These are phyloP conservation scores for Leptogaster cylindrica DNA, from an alignment of 2,888 invertebrate species.

Conservation along the genomic window DNA sequence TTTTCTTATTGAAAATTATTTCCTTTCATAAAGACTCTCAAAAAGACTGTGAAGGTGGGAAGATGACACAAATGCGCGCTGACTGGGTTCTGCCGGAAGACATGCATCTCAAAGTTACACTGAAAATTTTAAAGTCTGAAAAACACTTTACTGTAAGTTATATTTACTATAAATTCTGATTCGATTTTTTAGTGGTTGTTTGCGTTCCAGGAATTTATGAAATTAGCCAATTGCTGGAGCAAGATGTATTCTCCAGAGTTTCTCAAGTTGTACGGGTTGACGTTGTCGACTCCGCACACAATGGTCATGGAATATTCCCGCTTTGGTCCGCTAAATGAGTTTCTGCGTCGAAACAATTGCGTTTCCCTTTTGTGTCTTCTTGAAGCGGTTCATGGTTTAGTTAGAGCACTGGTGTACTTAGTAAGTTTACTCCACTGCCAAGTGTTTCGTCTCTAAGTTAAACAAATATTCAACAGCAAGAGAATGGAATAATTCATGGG, in stretches of 20 bases:
- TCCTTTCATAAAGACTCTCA: constrained; percentile 64
- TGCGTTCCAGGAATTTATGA: constrained; percentile 73
- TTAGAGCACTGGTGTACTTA: constrained; percentile 86
- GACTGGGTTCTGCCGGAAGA: constrained; percentile 79
- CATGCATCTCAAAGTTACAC: constrained; percentile 78
- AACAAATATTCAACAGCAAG: constrained; percentile 64
- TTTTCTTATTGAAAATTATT: not conserved
- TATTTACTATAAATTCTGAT: not conserved
- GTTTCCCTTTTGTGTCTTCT: constrained; percentile 76
- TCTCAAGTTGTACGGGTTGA: constrained; percentile 79
- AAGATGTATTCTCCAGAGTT: constrained; percentile 78
- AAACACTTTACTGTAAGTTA: constrained; percentile 67
- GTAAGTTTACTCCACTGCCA: too few species aligned
- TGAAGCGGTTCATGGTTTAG: constrained; percentile 80
- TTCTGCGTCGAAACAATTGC: constrained; percentile 61
- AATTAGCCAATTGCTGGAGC: constrained; percentile 79
- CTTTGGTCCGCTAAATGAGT: constrained; percentile 76
- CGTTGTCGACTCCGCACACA: constrained; percentile 77
- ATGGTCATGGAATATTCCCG: constrained; percentile 82
- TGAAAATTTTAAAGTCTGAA: constrained; percentile 76
- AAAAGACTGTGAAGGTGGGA: constrained; percentile 68
- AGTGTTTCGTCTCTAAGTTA: not conserved
- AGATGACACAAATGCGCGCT: constrained; percentile 74
- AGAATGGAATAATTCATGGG: constrained; percentile 83
- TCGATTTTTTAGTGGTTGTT: not conserved